A percentile compares a stretch with the other conserved stretches of the same genome.
These are phyloP conservation scores for Zaprionus kolodkinae DNA, from an alignment of 1,140 invertebrate genomes.

Conservation along the genomic window DNA sequence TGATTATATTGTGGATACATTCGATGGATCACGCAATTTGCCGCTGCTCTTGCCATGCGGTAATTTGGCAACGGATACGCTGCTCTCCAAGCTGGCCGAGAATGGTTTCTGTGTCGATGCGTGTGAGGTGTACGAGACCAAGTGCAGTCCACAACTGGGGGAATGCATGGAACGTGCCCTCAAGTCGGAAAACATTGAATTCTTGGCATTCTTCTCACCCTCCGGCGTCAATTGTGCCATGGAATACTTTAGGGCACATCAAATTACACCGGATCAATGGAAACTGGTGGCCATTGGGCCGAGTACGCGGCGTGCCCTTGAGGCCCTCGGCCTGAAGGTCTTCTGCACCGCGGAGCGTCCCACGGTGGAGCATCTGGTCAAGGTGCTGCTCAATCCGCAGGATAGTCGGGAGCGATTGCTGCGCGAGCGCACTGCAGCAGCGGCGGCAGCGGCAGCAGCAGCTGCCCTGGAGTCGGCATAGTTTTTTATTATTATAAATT, in stretches of 20 bases:
- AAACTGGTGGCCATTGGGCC: slow-evolving; percentile 83
- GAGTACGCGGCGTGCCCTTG: slow-evolving; percentile 76
- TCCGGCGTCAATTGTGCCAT: slow-evolving; percentile 84
- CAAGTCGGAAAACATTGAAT: slow-evolving; percentile 82
- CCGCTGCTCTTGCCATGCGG: slow-evolving; percentile 86
- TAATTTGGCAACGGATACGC: slow-evolving; percentile 85
- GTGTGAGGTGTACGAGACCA: slow-evolving; percentile 86
- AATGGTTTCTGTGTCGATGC: slow-evolving; percentile 84
- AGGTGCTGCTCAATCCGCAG: slow-evolving; percentile 78
- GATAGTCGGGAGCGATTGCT: slow-evolving; percentile 68
- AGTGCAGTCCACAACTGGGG: slow-evolving; percentile 82
- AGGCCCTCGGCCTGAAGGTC: slow-evolving; percentile 63
- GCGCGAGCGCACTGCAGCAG: slow-evolving; percentile 29
- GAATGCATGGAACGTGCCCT: slow-evolving; percentile 84
- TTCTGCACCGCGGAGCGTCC: slow-evolving; percentile 82
- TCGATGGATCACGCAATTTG: slow-evolving; percentile 70
- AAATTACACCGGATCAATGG: slow-evolving; percentile 62
- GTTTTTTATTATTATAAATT: slow-evolving; percentile 16
- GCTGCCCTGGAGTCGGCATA: slow-evolving; percentile 31
- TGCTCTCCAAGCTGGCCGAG: slow-evolving; percentile 83
- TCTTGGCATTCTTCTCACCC: slow-evolving; percentile 86
- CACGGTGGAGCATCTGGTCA: slow-evolving; percentile 81
- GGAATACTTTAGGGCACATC: slow-evolving; percentile 67
- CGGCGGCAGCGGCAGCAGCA: slow-evolving; percentile 5
- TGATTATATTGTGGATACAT: slow-evolving; percentile 85